Evolutionary conservation across 2,797 vertebrate genomes (phyloP).

Genomic region (Xenops minutus): DNA sequence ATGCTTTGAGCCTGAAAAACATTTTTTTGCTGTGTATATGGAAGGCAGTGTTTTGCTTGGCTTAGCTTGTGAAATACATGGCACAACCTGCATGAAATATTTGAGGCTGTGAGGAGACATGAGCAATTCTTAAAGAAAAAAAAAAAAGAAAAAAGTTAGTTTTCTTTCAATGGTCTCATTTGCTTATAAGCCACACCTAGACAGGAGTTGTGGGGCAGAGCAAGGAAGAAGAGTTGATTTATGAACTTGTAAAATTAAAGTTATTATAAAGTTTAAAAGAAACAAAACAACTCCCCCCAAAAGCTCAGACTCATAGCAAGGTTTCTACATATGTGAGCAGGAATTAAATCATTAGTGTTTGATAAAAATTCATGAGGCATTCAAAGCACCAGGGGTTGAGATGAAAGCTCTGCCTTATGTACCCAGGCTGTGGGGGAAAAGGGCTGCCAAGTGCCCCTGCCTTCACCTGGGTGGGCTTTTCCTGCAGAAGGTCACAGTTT

Average conservation of each 20-base stretch:
- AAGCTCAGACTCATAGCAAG: neutral
- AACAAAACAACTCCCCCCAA: neutral
- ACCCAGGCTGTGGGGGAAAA: neutral
- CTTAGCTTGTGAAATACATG: slow-evolving; percentile 57
- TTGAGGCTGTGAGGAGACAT: slow-evolving; percentile 54
- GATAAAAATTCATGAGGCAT: neutral
- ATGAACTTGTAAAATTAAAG: slow-evolving; percentile 21
- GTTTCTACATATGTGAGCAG: neutral
- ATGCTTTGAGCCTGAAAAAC: slow-evolving; percentile 64
- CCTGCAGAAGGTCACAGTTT: fast-evolving
- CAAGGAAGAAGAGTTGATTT: slow-evolving; percentile 11
- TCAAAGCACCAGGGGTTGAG: neutral
- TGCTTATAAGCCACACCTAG: slow-evolving; percentile 35
- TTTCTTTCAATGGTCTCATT: slow-evolving; percentile 54
- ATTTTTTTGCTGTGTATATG: slow-evolving; percentile 44
- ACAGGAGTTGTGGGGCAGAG: neutral
- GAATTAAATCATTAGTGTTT: neutral
- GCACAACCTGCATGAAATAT: slow-evolving; percentile 67
- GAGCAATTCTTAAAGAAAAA: neutral
- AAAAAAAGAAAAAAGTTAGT: neutral
- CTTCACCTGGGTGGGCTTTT: neutral
- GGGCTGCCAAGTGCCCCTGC: neutral
- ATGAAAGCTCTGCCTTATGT: neutral
- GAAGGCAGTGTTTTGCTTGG: slow-evolving; percentile 60
- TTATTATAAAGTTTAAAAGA: neutral